A percentile compares a stretch with the other conserved stretches of the same genome.
phyloP scores from a whole-genome alignment of 2,888 invertebrate species.

The Synanthedon vespiformis region DNA sequence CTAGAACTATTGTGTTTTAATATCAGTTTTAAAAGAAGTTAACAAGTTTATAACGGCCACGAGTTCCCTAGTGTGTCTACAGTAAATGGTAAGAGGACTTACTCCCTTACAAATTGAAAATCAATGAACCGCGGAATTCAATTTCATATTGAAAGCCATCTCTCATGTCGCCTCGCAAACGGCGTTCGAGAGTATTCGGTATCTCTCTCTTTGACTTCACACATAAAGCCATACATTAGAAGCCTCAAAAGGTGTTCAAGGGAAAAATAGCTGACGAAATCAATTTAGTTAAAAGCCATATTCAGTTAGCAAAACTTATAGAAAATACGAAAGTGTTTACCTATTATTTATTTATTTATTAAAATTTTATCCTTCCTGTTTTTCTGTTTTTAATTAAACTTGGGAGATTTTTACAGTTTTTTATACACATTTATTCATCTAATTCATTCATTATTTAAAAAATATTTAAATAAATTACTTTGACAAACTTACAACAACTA shows the following conservation, averaged over 20 bases:
- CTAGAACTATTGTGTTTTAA: too few species aligned
- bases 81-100: slow-evolving; percentile 58
- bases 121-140: slow-evolving; percentile 76
- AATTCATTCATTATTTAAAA: too few species aligned
- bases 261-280: not conserved
- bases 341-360: too few species aligned
- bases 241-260: slow-evolving; percentile 23
- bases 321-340: not conserved
- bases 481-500: too few species aligned
- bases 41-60: slow-evolving; percentile 42
- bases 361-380: too few species aligned
- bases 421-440: too few species aligned
- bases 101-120: slow-evolving; percentile 69
- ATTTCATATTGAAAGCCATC: slow-evolving; percentile 75
- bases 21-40: slow-evolving; percentile 22
- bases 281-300: not conserved
- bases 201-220: slow-evolving; percentile 52
- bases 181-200: slow-evolving; percentile 40
- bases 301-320: not conserved
- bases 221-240: slow-evolving; percentile 24
- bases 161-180: slow-evolving; percentile 48
- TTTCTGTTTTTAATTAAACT: too few species aligned
- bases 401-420: too few species aligned
- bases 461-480: too few species aligned
- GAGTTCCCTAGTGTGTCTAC: slow-evolving; percentile 45